These are phyloP conservation scores for Xiphophorus hellerii DNA, from an alignment of 2,113 vertebrate genomes.

Conservation along the genomic window DNA sequence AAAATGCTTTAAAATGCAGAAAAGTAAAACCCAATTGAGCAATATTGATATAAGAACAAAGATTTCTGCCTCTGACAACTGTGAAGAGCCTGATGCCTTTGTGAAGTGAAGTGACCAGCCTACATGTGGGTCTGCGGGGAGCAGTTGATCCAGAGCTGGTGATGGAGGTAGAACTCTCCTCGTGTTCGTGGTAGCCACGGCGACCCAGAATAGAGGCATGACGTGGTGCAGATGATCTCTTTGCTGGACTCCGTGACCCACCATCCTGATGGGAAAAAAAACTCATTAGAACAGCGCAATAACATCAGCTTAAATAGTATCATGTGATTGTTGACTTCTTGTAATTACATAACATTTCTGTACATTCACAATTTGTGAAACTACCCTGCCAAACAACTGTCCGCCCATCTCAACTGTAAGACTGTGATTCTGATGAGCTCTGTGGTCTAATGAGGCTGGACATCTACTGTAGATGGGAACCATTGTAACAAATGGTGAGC, in stretches of 20 bases:
- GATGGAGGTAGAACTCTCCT: conserved; percentile 93
- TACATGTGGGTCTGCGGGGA: conserved; percentile 92
- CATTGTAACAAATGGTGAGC: conserved; percentile 88
- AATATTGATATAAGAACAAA: neutral
- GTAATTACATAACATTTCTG: neutral
- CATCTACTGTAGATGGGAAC: conserved; percentile 89
- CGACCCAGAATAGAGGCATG: conserved; percentile 90
- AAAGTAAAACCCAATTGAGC: neutral
- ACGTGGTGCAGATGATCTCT: conserved; percentile 89
- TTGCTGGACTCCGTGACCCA: conserved; percentile 89
- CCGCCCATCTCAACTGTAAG: conserved; percentile 83
- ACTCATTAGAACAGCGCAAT: neutral
- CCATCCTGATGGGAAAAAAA: conserved; percentile 84
- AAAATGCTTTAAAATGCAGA: neutral
- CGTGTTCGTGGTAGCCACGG: conserved; percentile 84
- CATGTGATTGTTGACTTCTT: neutral
- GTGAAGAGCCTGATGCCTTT: neutral
- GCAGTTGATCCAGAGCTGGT: conserved; percentile 91
- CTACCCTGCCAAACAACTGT: conserved; percentile 14
- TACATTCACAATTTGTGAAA: conserved; percentile 16
- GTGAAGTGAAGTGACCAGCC: conserved; percentile 19
- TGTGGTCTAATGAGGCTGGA: conserved; percentile 80
- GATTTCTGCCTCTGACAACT: neutral
- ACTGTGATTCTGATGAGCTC: conserved; percentile 67
- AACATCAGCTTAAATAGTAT: neutral